These are phyloP conservation scores for Mechanitis mazaeus DNA, from an alignment of 2,888 invertebrate species.

Conservation along the genomic window DNA sequence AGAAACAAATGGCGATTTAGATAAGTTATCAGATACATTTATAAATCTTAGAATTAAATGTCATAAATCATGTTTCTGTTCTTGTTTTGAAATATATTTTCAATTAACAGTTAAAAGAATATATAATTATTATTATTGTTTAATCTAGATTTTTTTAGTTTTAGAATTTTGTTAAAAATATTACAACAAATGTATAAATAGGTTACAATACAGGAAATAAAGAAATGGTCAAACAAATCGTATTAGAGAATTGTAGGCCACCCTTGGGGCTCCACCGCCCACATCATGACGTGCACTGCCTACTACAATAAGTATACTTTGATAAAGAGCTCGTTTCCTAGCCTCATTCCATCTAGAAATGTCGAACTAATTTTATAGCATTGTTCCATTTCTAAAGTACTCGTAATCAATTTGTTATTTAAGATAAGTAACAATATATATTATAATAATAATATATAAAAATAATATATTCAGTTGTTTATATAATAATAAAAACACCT, in stretches of 20 bases:
- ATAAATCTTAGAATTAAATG: background rate
- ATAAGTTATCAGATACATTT: background rate
- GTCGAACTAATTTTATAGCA: constrained; percentile 5
- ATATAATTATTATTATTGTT: too few relatives aligned
- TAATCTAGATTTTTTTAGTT: constrained; percentile 5
- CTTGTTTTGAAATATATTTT: constrained; percentile 4
- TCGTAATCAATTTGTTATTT: constrained; percentile 2
- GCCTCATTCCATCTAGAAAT: constrained; percentile 7
- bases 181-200: constrained; percentile 31
- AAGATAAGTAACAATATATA: background rate
- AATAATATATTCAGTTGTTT: too few relatives aligned
- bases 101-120: background rate
- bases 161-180: constrained; percentile 20
- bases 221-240: constrained; percentile 56
- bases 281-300: constrained; percentile 38
- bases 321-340: constrained; percentile 21
- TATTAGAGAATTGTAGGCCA: constrained; percentile 63
- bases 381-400: constrained; percentile 4
- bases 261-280: constrained; percentile 63
- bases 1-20: background rate
- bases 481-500: background rate
- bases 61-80: background rate
- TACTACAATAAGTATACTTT: constrained; percentile 27
- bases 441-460: too few relatives aligned
- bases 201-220: constrained; percentile 53